Base-by-base conservation (phyloP, 2,888 invertebrate species). In the Ellobium chinense region DNA sequence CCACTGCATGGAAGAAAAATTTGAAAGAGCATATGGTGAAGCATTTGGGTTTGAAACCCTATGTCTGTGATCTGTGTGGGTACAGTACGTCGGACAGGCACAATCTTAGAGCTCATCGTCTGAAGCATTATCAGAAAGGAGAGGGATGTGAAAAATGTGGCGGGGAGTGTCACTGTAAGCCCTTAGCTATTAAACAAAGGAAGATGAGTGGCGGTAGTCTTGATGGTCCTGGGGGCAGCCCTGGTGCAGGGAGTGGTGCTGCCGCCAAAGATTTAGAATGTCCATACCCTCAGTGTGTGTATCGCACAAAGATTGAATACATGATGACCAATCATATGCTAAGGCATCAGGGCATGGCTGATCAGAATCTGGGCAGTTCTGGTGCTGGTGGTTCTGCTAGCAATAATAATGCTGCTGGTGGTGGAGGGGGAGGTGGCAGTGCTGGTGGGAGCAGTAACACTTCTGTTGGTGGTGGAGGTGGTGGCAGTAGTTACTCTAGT, bases 1-100 rank as follows among this genome's bases (percentile, higher is more conserved):
- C 81, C 63, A 83, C 83, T 7, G 83, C 83, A 37, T 83, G 83
- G 83, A 83, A 83, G 73, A 83, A 83, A 37, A 83, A 83, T 76
- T 77, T 83, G 46, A 83, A 83, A n/a, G 83, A 83, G 69, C 83
- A 83, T 69, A 83, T 83, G 83, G 62, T 83, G n/a, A 83, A 83
- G 56, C 83, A 83, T 34, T 65, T 81, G 12, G 83, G 83, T 1
- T 62, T 83, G 54, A 83, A 83, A 24, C 83, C 83, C 2, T 83
- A 81, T 65, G 63, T 79, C 7, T 83, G 83, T 54, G 83, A 83
- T 60, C 56, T 76, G 29, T 83, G 83, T 66, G 83, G 83, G 36
- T 83, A 83, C 73, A 83, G 81, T 36, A 83, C 83, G 7, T 81
- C 83, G 1, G 83, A 83, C 62, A 81, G 81, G n/a, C 83, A 83